Evolutionary conservation across 1,140 invertebrate species (phyloP).

Genomic region (Dysdera silvatica): DNA sequence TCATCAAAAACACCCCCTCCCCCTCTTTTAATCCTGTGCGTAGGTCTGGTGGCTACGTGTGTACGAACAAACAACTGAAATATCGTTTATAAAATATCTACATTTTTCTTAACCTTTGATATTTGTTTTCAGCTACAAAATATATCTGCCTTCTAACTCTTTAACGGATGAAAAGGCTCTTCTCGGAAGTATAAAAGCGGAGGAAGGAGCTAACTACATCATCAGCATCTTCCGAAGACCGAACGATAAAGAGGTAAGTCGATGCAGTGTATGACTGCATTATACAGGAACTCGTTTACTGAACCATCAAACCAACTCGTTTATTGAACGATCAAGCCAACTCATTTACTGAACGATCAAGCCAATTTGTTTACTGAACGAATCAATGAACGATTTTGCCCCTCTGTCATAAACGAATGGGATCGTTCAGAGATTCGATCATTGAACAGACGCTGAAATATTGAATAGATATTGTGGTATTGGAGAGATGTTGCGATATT

Average conservation of each 20-base stretch:
- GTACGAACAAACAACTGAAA: not conserved
- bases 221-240: not conserved
- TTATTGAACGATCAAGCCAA: not conserved
- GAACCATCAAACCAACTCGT: not conserved
- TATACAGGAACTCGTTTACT: not conserved
- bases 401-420: no score
- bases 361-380: no score
- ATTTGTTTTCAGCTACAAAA: slow-evolving; percentile 8
- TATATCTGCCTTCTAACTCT: slow-evolving; percentile 4
- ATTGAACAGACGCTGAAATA: no score
- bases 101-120: not conserved
- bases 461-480: no score
- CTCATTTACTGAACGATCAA: no score
- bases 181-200: slow-evolving; percentile 6
- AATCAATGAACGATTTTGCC: no score
- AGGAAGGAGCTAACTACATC: slow-evolving; percentile 24
- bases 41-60: not conserved
- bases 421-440: no score
- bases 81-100: not conserved
- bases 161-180: not conserved
- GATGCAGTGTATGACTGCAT: not conserved
- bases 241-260: not conserved
- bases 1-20: no score
- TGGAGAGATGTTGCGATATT: no score
- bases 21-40: no score